Evolutionary conservation across 2,888 invertebrate species (phyloP), one percentile per base, ranked within the genome.

Genomic region (Euclidia mi): DNA sequence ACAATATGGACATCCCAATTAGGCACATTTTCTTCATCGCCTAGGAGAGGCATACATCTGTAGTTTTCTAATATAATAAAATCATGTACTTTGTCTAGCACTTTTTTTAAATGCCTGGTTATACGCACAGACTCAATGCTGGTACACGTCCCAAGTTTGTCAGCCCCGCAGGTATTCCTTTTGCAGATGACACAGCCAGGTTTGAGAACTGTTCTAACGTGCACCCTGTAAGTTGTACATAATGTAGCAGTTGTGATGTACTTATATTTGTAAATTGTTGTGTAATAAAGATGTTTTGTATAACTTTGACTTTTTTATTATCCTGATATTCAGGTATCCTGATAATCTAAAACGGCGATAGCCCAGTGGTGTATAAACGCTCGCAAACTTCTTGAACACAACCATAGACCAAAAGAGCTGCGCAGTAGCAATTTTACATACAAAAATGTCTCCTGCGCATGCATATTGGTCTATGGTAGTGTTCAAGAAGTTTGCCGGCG

Each of bases 41-140:
- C 93, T 28, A 93, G 56, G 0, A 93, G 67, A 0, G 93, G 93
- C 92, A 93, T 93, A 70, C 92, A 91, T 56, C 89, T 78, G 62
- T 93, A 93, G 0, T 77, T 65, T 63, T 93, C 93, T 14, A 89
- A 63, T 10, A 93, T 77, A 1, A 83, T 78, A 50, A 91, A 85
- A 3, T 87, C 64, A 20, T 70, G 71, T 6, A 81, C 51, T 9
- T 63, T 41, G 3, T 80, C 65, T 10, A 81, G 40, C 11, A 79
- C 49, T 48, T 77, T 86, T 1, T 77, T 71, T 10, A 85, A 56
- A 53, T 85, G 85, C 28, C 92, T 82, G 9, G 93, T 92, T 1
- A 88, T 44, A 14, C 72, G 57, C 25, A 47, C 31, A 17, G 31
- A 20, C n/a, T 46, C 47, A n/a, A 50, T 3, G 0, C 34, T 11